Percentiles rank a stretch among this genome's conserved stretches.
Conservation (phyloP, 2,113 vertebrate genomes). For the Amia ocellicauda region DNA sequence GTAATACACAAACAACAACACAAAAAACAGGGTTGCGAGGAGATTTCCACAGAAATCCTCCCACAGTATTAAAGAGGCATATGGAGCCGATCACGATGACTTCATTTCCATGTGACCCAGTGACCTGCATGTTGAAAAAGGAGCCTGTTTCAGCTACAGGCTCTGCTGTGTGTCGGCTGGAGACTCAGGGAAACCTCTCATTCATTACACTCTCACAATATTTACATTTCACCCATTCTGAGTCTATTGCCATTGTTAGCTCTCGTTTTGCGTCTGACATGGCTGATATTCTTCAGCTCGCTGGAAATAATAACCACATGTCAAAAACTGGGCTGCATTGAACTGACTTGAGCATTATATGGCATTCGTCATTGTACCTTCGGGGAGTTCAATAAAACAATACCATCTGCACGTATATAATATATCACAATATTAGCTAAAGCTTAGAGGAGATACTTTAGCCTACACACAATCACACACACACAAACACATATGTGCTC, state of each 20-base stretch:
- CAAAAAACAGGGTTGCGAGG: constrained; percentile 6
- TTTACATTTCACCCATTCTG: constrained; percentile 14
- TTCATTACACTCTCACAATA: constrained; percentile 22
- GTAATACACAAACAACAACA: constrained; percentile 21
- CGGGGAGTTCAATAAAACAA: constrained; percentile 2
- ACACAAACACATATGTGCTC: too few relatives aligned
- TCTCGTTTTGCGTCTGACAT: background rate
- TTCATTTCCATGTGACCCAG: constrained; percentile 39
- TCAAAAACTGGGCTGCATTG: too few relatives aligned
- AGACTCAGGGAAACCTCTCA: background rate
- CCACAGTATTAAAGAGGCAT: constrained; percentile 28
- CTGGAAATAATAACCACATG: constrained; percentile 9
- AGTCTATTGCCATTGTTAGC: background rate
- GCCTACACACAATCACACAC: background rate
- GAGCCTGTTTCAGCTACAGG: background rate
- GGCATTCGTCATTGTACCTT: constrained; percentile 1
- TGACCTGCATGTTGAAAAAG: constrained; percentile 25
- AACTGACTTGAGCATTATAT: background rate
- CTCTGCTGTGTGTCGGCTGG: background rate
- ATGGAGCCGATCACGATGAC: constrained; percentile 32
- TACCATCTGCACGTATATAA: constrained; percentile 16
- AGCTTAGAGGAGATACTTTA: background rate
- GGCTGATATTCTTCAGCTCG: background rate
- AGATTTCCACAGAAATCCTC: constrained; percentile 19
- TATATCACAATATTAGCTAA: constrained; percentile 8